Conservation (phyloP, 2,888 invertebrate genomes). For the Hetaerina titia region DNA sequence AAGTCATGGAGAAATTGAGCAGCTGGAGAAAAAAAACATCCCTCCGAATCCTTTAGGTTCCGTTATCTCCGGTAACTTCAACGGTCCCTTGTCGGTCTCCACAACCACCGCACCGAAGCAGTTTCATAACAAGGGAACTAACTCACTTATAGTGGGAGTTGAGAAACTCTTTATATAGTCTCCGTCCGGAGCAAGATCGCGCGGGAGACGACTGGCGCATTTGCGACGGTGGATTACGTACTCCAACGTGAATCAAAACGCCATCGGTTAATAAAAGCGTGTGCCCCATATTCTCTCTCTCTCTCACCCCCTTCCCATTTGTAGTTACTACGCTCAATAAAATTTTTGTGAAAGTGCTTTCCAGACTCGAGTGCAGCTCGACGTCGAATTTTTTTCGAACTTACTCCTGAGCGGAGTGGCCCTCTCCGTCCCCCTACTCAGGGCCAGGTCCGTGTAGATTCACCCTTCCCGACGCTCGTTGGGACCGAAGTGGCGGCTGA, state of each 20-base stretch:
- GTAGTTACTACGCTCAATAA: background rate
- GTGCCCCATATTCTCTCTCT: background rate
- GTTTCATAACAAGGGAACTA: background rate
- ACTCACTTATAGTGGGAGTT: background rate
- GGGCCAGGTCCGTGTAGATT: too few species aligned
- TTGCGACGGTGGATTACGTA: background rate
- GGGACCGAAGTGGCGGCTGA: too few species aligned
- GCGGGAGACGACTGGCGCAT: background rate
- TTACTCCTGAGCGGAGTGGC: too few species aligned
- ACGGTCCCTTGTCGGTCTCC: background rate
- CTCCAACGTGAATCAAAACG: background rate
- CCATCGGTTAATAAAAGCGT: background rate
- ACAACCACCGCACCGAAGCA: background rate
- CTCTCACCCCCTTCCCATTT: background rate
- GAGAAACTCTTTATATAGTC: constrained; percentile 2
- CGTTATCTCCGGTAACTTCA: background rate
- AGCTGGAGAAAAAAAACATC: too few species aligned
- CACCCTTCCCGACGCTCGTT: too few species aligned
- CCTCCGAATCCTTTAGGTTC: background rate
- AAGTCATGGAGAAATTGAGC: too few species aligned
- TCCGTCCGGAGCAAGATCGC: background rate
- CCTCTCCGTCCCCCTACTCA: too few species aligned
- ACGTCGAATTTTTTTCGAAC: too few species aligned
- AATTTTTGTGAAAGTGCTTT: constrained; percentile 7
- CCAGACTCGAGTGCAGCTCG: too few species aligned